phyloP scores from a whole-genome alignment of 1,140 invertebrate genomes.

The Chrysomallon squamiferum region DNA sequence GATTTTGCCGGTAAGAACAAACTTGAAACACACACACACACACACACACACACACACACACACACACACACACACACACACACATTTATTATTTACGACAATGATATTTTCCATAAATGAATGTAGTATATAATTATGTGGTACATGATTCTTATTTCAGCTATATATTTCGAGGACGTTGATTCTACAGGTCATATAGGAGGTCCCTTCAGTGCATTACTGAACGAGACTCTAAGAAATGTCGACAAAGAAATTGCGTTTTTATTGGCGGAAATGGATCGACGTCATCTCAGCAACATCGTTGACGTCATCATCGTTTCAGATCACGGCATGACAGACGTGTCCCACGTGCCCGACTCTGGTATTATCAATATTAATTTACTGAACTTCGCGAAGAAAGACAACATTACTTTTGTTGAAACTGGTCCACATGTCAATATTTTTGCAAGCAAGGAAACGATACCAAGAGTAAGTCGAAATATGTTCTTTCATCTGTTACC shows the following conservation, averaged over 20 bases:
- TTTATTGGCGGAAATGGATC: constrained; percentile 28
- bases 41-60: too few relatives aligned
- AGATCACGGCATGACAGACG: constrained; percentile 64
- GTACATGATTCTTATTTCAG: too few relatives aligned
- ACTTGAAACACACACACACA: too few relatives aligned
- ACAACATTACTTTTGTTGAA: constrained; percentile 50
- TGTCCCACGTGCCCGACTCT: constrained; percentile 41
- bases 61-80: background rate
- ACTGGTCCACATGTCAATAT: constrained; percentile 51
- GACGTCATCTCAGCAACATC: background rate
- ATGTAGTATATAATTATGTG: too few relatives aligned
- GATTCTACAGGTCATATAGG: constrained; percentile 46
- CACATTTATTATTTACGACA: too few relatives aligned
- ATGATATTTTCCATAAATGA: too few relatives aligned
- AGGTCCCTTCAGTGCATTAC: constrained; percentile 34
- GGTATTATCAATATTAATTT: constrained; percentile 52
- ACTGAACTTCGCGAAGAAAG: constrained; percentile 36
- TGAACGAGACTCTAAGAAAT: constrained; percentile 28
- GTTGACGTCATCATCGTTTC: constrained; percentile 64
- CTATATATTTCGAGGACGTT: constrained; percentile 41
- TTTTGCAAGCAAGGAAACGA: constrained; percentile 39
- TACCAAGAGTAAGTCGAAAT: constrained; percentile 30
- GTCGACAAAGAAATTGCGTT: constrained; percentile 41
- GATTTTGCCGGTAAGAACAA: constrained; percentile 44
- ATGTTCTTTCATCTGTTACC: background rate